Evolutionary conservation across 1,140 invertebrate species (phyloP).

Genomic region (Cyrtorhinus lividipennis): DNA sequence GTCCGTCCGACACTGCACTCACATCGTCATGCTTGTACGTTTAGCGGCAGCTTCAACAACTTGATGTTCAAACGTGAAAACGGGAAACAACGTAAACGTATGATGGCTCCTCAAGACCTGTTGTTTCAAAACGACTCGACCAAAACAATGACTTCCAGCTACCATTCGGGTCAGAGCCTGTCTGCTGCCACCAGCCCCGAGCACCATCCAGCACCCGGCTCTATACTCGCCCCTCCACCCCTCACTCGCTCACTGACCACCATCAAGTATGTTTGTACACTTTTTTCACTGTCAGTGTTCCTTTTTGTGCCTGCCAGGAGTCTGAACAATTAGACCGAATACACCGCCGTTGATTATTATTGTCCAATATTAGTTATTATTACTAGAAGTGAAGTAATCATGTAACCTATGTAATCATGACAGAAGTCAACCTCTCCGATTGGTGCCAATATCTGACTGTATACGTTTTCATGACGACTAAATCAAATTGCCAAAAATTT

Average conservation of each 20-base stretch:
- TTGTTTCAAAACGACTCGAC: not conserved
- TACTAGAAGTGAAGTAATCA: no score
- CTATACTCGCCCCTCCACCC: not conserved
- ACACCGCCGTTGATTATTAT: no score
- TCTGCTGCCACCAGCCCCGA: constrained; percentile 12
- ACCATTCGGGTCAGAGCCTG: not conserved
- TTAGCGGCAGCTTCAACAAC: not conserved
- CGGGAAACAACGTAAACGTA: not conserved
- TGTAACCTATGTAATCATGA: no score
- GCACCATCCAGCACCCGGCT: not conserved
- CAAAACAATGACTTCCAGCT: not conserved
- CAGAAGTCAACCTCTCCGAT: no score
- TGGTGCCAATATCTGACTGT: no score
- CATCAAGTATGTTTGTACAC: constrained; percentile 20
- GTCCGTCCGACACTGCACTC: not conserved
- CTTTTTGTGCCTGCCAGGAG: no score
- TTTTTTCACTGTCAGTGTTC: no score
- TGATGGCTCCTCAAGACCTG: constrained; percentile 12
- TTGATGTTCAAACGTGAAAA: not conserved
- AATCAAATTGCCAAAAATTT: no score
- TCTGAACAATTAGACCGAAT: no score
- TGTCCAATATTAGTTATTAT: no score
- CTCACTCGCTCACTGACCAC: constrained; percentile 15
- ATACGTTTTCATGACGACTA: no score
- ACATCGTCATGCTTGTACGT: not conserved